Percentiles rank a stretch among this genome's conserved stretches.
Conservation (phyloP, 2,888 invertebrate species). For the Merodon equestris region DNA sequence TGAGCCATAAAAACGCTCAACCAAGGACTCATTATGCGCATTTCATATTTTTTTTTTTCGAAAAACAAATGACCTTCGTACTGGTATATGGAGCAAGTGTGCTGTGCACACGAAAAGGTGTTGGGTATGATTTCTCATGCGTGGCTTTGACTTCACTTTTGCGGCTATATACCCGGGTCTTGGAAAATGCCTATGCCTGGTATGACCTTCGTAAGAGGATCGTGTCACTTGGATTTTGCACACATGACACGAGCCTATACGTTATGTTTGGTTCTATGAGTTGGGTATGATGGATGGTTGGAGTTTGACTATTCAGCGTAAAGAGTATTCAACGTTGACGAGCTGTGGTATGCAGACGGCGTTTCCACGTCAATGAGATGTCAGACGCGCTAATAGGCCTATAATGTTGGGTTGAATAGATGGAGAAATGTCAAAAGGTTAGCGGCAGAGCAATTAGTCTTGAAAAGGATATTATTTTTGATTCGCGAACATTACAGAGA, state of each 20-base stretch:
- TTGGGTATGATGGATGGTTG: background rate
- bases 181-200: background rate
- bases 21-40: constrained; percentile 54
- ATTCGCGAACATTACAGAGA: too few species aligned
- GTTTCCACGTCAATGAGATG: too few species aligned
- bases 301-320: background rate
- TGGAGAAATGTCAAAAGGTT: too few species aligned
- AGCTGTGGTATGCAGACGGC: too few species aligned
- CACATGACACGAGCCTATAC: constrained; percentile 56
- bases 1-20: constrained; percentile 50
- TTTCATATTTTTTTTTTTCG: constrained; percentile 40
- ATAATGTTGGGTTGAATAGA: too few species aligned
- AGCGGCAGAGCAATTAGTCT: too few species aligned
- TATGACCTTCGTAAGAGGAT: constrained; percentile 49
- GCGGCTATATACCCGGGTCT: too few species aligned
- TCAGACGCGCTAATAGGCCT: too few species aligned
- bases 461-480: too few species aligned
- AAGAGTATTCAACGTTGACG: too few species aligned
- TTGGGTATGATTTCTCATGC: constrained; percentile 42
- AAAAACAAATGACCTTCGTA: constrained; percentile 51
- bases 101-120: constrained; percentile 12
- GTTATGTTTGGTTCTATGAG: constrained; percentile 14
- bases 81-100: background rate
- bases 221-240: constrained; percentile 15
- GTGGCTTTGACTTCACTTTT: too few species aligned